Evolutionary conservation across 2,888 invertebrate genomes (phyloP).

Genomic region (Sinopyrophorus schimmeli): DNA sequence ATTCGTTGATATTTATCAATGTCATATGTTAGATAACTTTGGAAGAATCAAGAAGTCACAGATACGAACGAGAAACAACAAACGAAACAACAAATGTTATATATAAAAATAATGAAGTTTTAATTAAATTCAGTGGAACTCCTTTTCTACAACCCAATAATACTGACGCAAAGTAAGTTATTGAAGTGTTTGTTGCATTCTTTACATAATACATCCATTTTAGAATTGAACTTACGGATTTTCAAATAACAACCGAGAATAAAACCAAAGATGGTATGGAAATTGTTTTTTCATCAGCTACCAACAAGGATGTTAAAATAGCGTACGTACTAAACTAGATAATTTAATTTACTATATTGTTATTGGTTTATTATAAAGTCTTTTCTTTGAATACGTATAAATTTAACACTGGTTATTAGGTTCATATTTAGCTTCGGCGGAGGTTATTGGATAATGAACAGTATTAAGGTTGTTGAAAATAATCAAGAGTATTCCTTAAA

Average conservation of each 20-base stretch:
- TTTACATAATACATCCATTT: constrained; percentile 13
- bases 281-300: not conserved
- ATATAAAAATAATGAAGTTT: constrained; percentile 5
- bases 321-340: too few species aligned
- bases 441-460: constrained; percentile 46
- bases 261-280: not conserved
- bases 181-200: too few species aligned
- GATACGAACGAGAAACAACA: constrained; percentile 40
- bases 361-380: not conserved
- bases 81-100: constrained; percentile 6
- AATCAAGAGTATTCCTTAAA: not conserved
- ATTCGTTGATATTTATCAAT: not conserved
- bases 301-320: not conserved
- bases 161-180: constrained; percentile 24
- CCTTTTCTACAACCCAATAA: constrained; percentile 1
- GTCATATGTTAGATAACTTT: constrained; percentile 39
- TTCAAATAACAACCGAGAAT: not conserved
- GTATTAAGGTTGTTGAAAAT: constrained; percentile 40
- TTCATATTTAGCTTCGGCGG: constrained; percentile 12
- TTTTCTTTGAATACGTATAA: not conserved
- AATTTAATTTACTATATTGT: constrained; percentile 1
- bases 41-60: constrained; percentile 42
- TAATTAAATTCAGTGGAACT: constrained; percentile 15
- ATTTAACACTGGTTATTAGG: too few species aligned
- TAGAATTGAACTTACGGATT: not conserved